phyloP scores from a whole-genome alignment of 1,140 invertebrate genomes.

The Sogatella furcifera region DNA sequence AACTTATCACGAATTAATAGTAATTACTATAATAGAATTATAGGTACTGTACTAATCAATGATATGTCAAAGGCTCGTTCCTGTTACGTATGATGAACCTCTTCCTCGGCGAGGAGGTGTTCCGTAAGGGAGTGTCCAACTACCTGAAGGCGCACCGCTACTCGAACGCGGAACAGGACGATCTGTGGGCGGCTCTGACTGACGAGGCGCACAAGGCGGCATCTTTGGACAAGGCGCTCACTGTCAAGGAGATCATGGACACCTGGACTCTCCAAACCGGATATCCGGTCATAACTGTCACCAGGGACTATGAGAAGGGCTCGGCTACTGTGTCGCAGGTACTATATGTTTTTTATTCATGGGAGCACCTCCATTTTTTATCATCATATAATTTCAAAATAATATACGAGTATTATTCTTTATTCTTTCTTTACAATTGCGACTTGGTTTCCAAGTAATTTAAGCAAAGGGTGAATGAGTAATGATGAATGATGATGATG shows the following conservation, averaged over 20 bases:
- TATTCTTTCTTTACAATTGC: too few species aligned
- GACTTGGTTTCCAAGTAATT: too few species aligned
- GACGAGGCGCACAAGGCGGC: slow-evolving; percentile 36
- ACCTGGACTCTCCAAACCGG: slow-evolving; percentile 57
- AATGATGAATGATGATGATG: too few species aligned
- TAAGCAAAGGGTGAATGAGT: too few species aligned
- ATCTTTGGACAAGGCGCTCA: slow-evolving; percentile 21
- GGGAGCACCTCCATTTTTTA: too few species aligned
- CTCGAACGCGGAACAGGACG: slow-evolving; percentile 65
- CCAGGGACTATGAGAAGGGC: slow-evolving; percentile 30
- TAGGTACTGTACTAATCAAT: too few species aligned
- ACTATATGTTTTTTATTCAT: too few species aligned
- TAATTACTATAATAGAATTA: too few species aligned
- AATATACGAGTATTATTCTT: too few species aligned
- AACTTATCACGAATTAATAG: too few species aligned
- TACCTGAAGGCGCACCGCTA: slow-evolving; percentile 53
- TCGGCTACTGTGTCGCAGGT: slow-evolving; percentile 44
- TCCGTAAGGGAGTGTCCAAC: slow-evolving; percentile 51
- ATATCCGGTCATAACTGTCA: slow-evolving; percentile 52
- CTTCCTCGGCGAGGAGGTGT: slow-evolving; percentile 68
- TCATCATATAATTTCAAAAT: too few species aligned
- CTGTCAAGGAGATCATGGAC: slow-evolving; percentile 42
- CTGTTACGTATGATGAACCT: slow-evolving; percentile 82
- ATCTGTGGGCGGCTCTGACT: slow-evolving; percentile 68
- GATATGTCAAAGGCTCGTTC: slow-evolving; percentile 38